Evolutionary conservation across 2,113 vertebrate species (phyloP).

Genomic region (Cynopterus brachyotis): DNA sequence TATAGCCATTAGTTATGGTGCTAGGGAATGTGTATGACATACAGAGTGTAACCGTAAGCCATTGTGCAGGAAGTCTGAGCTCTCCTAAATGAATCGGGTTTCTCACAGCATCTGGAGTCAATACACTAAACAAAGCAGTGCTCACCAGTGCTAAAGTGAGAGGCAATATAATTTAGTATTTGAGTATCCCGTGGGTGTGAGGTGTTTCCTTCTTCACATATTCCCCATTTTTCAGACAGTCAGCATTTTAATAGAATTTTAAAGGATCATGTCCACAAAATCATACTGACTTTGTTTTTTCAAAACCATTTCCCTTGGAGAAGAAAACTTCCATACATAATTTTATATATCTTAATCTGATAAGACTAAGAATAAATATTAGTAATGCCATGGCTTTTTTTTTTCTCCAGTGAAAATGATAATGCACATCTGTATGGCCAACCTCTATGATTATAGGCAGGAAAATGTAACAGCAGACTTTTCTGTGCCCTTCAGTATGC

Average conservation of each 20-base stretch:
- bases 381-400: not conserved
- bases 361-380: not conserved
- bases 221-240: not conserved
- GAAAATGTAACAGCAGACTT: not conserved
- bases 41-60: not conserved
- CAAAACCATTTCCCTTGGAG: not conserved
- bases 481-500: not conserved
- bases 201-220: conserved; percentile 2
- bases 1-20: not conserved
- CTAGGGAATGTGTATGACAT: not conserved
- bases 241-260: not conserved
- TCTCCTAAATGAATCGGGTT: not conserved
- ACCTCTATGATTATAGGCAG: not conserved
- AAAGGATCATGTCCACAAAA: not conserved
- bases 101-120: conserved; percentile 48
- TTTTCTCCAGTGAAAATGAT: not conserved
- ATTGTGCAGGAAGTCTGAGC: not conserved
- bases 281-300: not conserved
- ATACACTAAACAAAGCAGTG: not conserved
- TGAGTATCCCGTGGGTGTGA: not conserved
- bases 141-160: conserved; percentile 7
- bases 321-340: not conserved
- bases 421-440: not conserved
- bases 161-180: conserved; percentile 28
- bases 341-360: not conserved